These are phyloP conservation scores for Oryzaephilus surinamensis DNA, from an alignment of 1,140 invertebrate genomes.

Conservation along the genomic window DNA sequence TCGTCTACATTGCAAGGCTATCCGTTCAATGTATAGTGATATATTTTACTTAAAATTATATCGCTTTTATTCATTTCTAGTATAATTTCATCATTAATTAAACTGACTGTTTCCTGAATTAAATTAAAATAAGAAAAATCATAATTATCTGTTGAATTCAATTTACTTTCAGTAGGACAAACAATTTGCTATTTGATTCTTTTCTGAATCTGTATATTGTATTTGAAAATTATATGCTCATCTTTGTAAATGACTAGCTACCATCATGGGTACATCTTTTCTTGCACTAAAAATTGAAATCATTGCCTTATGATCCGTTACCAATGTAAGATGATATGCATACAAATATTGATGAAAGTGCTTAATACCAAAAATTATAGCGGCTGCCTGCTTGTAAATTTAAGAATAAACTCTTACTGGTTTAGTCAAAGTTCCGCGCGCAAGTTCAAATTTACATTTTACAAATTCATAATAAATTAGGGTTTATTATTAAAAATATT, in stretches of 20 bases:
- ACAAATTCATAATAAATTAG: neutral
- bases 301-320: conserved; percentile 40
- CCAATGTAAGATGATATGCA: conserved; percentile 34
- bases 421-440: conserved; percentile 13
- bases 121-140: too few relatives aligned
- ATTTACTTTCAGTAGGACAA: too few relatives aligned
- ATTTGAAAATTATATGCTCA: conserved; percentile 26
- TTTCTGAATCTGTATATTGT: conserved; percentile 6
- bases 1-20: conserved; percentile 2
- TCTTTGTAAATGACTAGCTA: conserved; percentile 16
- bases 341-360: conserved; percentile 38
- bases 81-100: too few relatives aligned
- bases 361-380: conserved; percentile 16
- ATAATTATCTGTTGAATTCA: too few relatives aligned
- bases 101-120: conserved; percentile 14
- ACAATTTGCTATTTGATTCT: too few relatives aligned
- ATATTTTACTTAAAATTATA: conserved; percentile 1
- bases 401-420: conserved; percentile 19
- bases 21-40: conserved; percentile 1
- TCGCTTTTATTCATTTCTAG: too few relatives aligned
- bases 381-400: conserved; percentile 19
- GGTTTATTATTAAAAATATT: conserved; percentile 1
- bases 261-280: too few relatives aligned
- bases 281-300: conserved; percentile 25
- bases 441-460: conserved; percentile 2